Base-by-base conservation (phyloP, 2,888 invertebrate genomes). In the Mythimna pallens region DNA sequence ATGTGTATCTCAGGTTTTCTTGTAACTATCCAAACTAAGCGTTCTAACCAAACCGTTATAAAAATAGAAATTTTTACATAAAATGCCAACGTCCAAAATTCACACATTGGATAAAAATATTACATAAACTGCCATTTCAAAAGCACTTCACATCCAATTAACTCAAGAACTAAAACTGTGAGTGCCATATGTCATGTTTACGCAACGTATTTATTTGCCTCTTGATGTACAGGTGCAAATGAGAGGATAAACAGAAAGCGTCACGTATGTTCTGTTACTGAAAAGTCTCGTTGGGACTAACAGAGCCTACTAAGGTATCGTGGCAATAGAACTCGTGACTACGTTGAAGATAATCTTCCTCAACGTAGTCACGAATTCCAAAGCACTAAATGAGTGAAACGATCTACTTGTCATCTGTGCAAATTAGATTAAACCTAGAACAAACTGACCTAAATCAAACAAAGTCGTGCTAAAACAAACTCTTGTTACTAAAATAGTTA, bases 121-220 rank as follows among this genome's bases (percentile, higher is more conserved):
- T 69, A 55, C 30, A 40, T 72, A 82, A 66, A 69, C 50, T 30
- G 47, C 36, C n/a, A 30, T 52, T 63, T 63, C 12, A 52, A 63
- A 64, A 73, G 17, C 55, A 63, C 65, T 84, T 89, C 86, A 85
- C 86, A 88, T 86, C 81, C 86, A 87, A 87, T 88, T 82, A 85
- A 81, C 78, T 81, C 74, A 70, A 88, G 70, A 85, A 65, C 25
- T 64, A 61, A 69, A 70, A 65, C 47, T 58, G 47, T 54, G 52
- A 61, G 47, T 71, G 65, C 58, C 50, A 22, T 61, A 70, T 55
- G 47, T n/a, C 50, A n/a, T 34, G 54, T 30, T 67, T 67, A 54
- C n/a, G 59, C 34, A 78, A 79, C 52, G 25, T 52, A 34, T 73
- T 72, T 73, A 76, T 84, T 81, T 78, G 52, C 61, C 64, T 70